Percentiles rank a stretch among this genome's conserved stretches.
Evolutionary conservation across 1,140 invertebrate species (phyloP).

Genomic region (Telenomus remus): DNA sequence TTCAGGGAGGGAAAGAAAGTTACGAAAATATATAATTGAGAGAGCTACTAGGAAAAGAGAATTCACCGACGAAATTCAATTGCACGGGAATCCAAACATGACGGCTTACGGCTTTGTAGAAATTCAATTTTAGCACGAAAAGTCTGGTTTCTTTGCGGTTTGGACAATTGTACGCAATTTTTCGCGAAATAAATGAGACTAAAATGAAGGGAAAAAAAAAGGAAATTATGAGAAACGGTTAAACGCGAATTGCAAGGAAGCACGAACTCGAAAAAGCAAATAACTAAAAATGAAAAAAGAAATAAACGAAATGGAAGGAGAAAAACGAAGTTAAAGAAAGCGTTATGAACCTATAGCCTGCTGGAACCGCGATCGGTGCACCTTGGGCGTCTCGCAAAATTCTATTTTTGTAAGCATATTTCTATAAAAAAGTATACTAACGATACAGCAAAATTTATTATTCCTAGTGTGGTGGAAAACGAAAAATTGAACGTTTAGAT

Average conservation of each 20-base stretch:
- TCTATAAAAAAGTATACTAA: constrained; percentile 77
- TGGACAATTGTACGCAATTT: constrained; percentile 57
- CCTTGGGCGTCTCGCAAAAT: constrained; percentile 74
- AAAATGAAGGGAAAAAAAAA: too few species aligned
- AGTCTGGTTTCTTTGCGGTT: constrained; percentile 59
- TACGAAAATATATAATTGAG: constrained; percentile 61
- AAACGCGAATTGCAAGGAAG: constrained; percentile 49
- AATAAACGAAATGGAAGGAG: constrained; percentile 33
- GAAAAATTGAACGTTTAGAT: constrained; percentile 77
- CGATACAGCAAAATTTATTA: constrained; percentile 76
- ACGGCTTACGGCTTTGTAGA: constrained; percentile 64
- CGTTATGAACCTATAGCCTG: constrained; percentile 69
- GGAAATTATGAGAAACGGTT: constrained; percentile 21
- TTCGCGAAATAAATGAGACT: constrained; percentile 33
- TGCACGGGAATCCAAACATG: constrained; percentile 64
- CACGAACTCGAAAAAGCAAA: constrained; percentile 25
- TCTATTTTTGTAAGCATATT: constrained; percentile 78
- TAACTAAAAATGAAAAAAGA: constrained; percentile 15
- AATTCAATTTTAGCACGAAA: constrained; percentile 57
- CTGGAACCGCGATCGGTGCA: constrained; percentile 66
- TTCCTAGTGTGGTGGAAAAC: constrained; percentile 76
- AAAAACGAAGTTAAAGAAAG: constrained; percentile 45
- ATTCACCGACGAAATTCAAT: constrained; percentile 71
- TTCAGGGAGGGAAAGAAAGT: constrained; percentile 64
- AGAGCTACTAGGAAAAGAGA: constrained; percentile 63